Percentiles rank a stretch among this genome's conserved stretches.
These are phyloP conservation scores for Pteria penguin DNA, from an alignment of 2,888 invertebrate genomes.

Conservation along the genomic window DNA sequence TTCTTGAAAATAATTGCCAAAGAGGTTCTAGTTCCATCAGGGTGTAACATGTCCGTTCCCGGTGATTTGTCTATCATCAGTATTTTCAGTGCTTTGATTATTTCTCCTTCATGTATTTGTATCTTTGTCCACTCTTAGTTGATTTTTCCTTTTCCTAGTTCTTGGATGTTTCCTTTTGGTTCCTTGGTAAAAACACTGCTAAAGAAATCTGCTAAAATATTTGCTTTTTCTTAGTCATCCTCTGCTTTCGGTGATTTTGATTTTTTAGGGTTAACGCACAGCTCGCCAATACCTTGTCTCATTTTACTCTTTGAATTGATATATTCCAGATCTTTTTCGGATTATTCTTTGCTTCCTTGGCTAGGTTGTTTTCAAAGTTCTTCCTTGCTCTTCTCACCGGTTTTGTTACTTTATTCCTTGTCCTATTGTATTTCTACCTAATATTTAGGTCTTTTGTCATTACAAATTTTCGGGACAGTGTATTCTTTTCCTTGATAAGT, in stretches of 20 bases:
- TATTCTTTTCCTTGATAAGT: slow-evolving; percentile 5
- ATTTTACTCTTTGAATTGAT: slow-evolving; percentile 16
- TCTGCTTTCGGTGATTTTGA: not conserved
- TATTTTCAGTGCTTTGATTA: not conserved
- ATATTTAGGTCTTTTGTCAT: not conserved
- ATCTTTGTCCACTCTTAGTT: not conserved
- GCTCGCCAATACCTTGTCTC: not conserved
- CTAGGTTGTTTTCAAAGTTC: slow-evolving; percentile 14
- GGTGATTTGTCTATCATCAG: not conserved
- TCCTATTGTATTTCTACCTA: slow-evolving; percentile 22
- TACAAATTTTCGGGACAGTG: not conserved
- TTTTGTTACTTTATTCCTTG: not conserved
- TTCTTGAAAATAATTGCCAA: not conserved
- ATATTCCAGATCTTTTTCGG: slow-evolving; percentile 21
- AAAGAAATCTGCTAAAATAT: slow-evolving; percentile 6
- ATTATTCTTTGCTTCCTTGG: slow-evolving; percentile 8
- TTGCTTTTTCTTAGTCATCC: slow-evolving; percentile 9
- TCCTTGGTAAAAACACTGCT: slow-evolving; percentile 9
- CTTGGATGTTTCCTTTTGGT: not conserved
- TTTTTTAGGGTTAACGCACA: slow-evolving; percentile 1
- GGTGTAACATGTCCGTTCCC: not conserved
- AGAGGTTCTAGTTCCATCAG: too few relatives aligned
- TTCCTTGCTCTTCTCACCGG: not conserved
- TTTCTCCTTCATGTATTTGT: not conserved
- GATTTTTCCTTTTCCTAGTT: not conserved